Percentiles rank a stretch among this genome's conserved stretches.
phyloP scores from a whole-genome alignment of 2,888 invertebrate genomes.

The Melinaea marsaeus region DNA sequence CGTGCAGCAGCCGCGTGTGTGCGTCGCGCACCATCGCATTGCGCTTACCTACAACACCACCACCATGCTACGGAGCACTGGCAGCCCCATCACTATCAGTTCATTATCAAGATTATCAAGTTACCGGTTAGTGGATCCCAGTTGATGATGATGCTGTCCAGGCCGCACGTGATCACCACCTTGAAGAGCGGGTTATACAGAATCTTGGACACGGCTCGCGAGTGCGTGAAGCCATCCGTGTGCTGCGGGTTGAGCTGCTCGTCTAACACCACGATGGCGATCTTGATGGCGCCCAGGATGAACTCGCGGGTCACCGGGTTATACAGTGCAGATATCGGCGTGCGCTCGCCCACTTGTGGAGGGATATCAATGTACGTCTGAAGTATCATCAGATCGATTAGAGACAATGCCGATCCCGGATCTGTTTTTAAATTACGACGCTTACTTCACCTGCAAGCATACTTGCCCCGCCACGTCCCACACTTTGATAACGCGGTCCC shows the following conservation, averaged over 20 bases:
- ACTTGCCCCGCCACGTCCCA: slow-evolving; percentile 84
- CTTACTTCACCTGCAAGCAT: slow-evolving; percentile 78
- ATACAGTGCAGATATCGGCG: slow-evolving; percentile 80
- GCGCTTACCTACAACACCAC: slow-evolving; percentile 74
- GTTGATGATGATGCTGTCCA: slow-evolving; percentile 88
- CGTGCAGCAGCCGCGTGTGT: slow-evolving; percentile 82
- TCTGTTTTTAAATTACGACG: background rate
- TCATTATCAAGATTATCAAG: background rate
- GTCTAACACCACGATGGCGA: slow-evolving; percentile 81
- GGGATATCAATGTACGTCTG: slow-evolving; percentile 83
- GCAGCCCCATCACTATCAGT: background rate
- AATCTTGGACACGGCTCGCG: slow-evolving; percentile 82
- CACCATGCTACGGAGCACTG: background rate
- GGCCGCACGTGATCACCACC: slow-evolving; percentile 85
- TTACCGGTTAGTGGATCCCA: slow-evolving; percentile 86
- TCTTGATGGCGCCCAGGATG: slow-evolving; percentile 80
- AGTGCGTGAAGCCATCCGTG: slow-evolving; percentile 86
- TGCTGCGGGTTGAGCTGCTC: slow-evolving; percentile 81
- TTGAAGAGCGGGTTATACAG: slow-evolving; percentile 87
- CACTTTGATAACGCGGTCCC: slow-evolving; percentile 84
- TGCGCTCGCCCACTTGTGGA: slow-evolving; percentile 78
- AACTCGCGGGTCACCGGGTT: slow-evolving; percentile 81
- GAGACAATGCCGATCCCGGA: too few relatives aligned
- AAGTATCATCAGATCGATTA: background rate
- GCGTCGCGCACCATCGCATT: slow-evolving; percentile 83